These are phyloP conservation scores for Romanogobio albipinnatus DNA, from an alignment of 2,113 vertebrate species.

Conservation along the genomic window DNA sequence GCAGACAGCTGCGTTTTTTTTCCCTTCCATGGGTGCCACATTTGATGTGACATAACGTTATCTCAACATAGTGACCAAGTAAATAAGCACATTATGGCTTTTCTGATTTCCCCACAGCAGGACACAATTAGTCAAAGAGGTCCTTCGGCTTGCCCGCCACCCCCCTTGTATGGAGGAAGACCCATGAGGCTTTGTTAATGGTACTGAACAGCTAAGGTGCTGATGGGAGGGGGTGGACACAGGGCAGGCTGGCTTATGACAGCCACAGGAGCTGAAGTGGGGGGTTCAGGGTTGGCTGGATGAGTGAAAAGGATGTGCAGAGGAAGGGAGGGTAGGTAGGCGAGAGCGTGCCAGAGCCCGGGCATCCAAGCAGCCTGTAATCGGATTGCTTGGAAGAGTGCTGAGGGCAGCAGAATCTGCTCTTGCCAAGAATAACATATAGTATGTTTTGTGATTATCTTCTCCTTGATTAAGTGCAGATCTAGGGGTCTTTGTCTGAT, in stretches of 20 bases:
- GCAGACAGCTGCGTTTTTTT: background rate
- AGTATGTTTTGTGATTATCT: slow-evolving; percentile 60
- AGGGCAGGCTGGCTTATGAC: slow-evolving; percentile 30
- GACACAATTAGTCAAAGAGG: slow-evolving; percentile 49
- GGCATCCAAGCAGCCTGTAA: slow-evolving; percentile 68
- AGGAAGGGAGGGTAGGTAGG: slow-evolving; percentile 38
- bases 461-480: slow-evolving; percentile 72
- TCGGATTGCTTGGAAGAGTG: slow-evolving; percentile 72
- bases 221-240: slow-evolving; percentile 59
- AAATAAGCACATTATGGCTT: slow-evolving; percentile 55
- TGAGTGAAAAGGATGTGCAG: slow-evolving; percentile 39
- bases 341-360: slow-evolving; percentile 48
- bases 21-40: slow-evolving; percentile 14
- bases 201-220: slow-evolving; percentile 67
- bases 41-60: slow-evolving; percentile 49
- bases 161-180: slow-evolving; percentile 44
- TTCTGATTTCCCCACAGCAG: slow-evolving; percentile 51
- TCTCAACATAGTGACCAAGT: slow-evolving; percentile 24
- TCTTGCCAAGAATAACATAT: slow-evolving; percentile 50
- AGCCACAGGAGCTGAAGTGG: slow-evolving; percentile 16
- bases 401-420: slow-evolving; percentile 70
- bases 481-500: slow-evolving; percentile 63
- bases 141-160: slow-evolving; percentile 34
- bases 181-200: slow-evolving; percentile 70
- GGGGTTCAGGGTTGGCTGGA: slow-evolving; percentile 2